Conservation (phyloP, 2,113 vertebrate species). For the Oophaga pumilio region DNA sequence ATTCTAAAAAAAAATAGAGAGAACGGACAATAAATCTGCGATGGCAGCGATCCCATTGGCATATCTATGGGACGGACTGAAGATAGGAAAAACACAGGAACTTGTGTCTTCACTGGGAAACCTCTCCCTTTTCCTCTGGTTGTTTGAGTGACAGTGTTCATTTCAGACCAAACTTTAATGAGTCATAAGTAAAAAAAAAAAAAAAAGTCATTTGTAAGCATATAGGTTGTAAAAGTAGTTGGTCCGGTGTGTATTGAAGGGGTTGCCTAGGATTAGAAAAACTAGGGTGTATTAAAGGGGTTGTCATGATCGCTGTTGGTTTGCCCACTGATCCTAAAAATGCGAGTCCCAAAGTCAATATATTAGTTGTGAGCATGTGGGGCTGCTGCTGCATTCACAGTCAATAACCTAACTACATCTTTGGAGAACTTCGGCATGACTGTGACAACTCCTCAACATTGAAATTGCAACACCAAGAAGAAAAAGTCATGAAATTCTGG, state of each 20-base stretch:
- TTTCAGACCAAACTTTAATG: slow-evolving; percentile 76
- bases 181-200: slow-evolving; percentile 22
- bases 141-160: slow-evolving; percentile 69
- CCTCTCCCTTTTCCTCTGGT: slow-evolving; percentile 72
- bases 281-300: not conserved
- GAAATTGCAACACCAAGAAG: too few species aligned
- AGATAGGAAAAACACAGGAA: slow-evolving; percentile 71
- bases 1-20: not conserved
- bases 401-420: too few species aligned
- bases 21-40: not conserved
- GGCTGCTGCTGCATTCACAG: too few species aligned
- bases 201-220: not conserved
- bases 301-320: not conserved
- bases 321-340: too few species aligned
- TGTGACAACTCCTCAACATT: too few species aligned
- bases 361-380: too few species aligned
- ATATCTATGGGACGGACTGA: slow-evolving; percentile 64
- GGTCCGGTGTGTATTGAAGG: too few species aligned
- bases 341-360: too few species aligned
- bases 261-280: not conserved
- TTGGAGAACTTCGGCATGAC: too few species aligned
- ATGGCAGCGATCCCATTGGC: slow-evolving; percentile 56
- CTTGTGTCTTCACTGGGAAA: slow-evolving; percentile 78
- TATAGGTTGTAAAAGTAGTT: not conserved
- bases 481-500: too few species aligned